Evolutionary conservation across 2,113 vertebrate species (phyloP), one percentile per base, ranked within the genome.

Genomic region (Herpailurus yagouaroundi): DNA sequence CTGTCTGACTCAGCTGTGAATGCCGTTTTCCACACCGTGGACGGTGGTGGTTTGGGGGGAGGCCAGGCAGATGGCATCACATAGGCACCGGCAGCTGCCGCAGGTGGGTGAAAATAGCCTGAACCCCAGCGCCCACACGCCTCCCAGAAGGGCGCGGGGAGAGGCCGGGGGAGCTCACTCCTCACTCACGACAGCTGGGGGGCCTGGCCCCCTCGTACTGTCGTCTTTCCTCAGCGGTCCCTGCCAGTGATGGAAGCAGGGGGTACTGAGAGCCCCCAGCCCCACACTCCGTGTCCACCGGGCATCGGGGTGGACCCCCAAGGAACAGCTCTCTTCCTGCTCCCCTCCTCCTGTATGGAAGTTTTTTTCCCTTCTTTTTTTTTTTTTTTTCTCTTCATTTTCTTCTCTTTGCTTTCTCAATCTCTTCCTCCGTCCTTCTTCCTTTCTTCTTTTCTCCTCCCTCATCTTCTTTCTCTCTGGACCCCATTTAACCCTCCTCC

Each of bases 221-320:
- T 45, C 38, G 7, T 15, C 80, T 60, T 21, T 5, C 69, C 33
- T 55, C 74, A 0, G 63, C 19, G 9, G 21, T 33, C 45, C 73
- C 36, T 21, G 27, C 38, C 31, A 5, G 1, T 23, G 33, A 13
- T 0, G 7, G 48, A 16, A 66, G 29, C 36, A 25, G 10, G 14
- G 0, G 2, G 23, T 27, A 21, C 77, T 7, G 19, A 11, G 57
- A 3, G 5, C 1, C 64, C 66, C 50, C 1, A 14, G 64, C 76
- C 76, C 12, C 18, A 2, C 10, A 1, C 50, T 6, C 71, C 0
- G 1, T 14, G 3, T 31, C 10, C 63, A 12, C 38, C 2, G 0
- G 11, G n/a, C 23, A 16, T 4, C 0, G 0, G 23, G 5, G 3
- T 2, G 3, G 25, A 12, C 0, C 76, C 50, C 0, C 0, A 1